Evolutionary conservation across 2,797 vertebrate genomes (phyloP).

Genomic region (Platalea minor): DNA sequence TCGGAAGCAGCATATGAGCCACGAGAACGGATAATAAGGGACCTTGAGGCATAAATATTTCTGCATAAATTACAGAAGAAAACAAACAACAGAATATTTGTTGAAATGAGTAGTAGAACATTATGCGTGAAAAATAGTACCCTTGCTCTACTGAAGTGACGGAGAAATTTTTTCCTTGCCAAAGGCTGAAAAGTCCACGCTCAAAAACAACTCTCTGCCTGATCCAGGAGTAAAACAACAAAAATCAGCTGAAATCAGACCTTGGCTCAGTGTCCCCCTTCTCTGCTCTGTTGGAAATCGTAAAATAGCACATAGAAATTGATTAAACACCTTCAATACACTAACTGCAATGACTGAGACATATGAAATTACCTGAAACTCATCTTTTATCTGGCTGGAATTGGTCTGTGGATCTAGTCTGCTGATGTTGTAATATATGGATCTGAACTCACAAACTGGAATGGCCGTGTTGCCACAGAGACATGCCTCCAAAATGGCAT

Average conservation of each 20-base stretch:
- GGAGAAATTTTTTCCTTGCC: neutral
- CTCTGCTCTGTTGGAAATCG: neutral
- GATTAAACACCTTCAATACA: neutral
- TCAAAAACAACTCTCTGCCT: neutral
- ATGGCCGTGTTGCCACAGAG: constrained; percentile 97
- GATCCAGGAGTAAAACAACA: neutral
- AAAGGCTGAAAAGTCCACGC: neutral
- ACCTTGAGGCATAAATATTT: constrained; percentile 17
- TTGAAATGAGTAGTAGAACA: neutral
- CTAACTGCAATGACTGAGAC: neutral
- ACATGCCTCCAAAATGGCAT: constrained; percentile 96
- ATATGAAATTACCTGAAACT: constrained; percentile 87
- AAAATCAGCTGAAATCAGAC: neutral
- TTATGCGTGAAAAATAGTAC: neutral
- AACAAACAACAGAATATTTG: neutral
- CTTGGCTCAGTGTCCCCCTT: neutral
- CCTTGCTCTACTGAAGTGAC: neutral
- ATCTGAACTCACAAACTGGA: constrained; percentile 96
- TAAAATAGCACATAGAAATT: neutral
- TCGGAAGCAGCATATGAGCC: neutral
- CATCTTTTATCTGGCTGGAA: constrained; percentile 98
- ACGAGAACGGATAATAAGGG: neutral
- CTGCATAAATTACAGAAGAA: constrained; percentile 4
- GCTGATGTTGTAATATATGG: constrained; percentile 96
- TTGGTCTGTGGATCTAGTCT: constrained; percentile 96